A percentile compares a stretch with the other conserved stretches of the same genome.
phyloP scores from a whole-genome alignment of 2,113 vertebrate genomes.

The Calyptomena viridis region DNA sequence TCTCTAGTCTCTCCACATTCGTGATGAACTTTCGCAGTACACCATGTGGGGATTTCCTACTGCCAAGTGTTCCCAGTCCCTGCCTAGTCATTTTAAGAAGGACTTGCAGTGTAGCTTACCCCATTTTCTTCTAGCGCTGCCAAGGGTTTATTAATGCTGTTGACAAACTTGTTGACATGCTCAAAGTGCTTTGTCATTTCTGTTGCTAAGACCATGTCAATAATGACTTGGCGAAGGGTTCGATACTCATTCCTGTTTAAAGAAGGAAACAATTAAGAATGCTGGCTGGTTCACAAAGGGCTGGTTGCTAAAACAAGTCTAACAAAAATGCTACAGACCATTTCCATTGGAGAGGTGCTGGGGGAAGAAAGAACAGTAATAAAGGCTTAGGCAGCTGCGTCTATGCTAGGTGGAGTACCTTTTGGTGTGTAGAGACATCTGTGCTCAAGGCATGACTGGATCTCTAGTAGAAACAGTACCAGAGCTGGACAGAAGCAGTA shows the following conservation, averaged over 20 bases:
- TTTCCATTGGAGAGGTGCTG: not conserved
- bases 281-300: not conserved
- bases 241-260: slow-evolving; percentile 91
- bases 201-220: slow-evolving; percentile 97
- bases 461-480: not conserved
- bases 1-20: not conserved
- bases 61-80: not conserved
- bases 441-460: not conserved
- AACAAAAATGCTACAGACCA: not conserved
- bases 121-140: slow-evolving; percentile 85
- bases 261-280: slow-evolving; percentile 43
- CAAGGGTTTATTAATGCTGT: slow-evolving; percentile 97
- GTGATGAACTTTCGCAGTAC: not conserved
- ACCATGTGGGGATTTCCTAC: not conserved
- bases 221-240: slow-evolving; percentile 90
- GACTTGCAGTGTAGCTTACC: slow-evolving; percentile 76
- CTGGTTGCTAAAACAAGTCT: slow-evolving; percentile 21
- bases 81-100: not conserved
- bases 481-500: not conserved
- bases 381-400: not conserved
- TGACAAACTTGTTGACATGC: slow-evolving; percentile 98
- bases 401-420: not conserved
- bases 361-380: not conserved
- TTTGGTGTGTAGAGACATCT: not conserved
- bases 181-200: slow-evolving; percentile 99